Percentiles rank a stretch among this genome's conserved stretches.
Evolutionary conservation across 1,140 invertebrate genomes (phyloP).

Genomic region (Neuroterus valhalla): DNA sequence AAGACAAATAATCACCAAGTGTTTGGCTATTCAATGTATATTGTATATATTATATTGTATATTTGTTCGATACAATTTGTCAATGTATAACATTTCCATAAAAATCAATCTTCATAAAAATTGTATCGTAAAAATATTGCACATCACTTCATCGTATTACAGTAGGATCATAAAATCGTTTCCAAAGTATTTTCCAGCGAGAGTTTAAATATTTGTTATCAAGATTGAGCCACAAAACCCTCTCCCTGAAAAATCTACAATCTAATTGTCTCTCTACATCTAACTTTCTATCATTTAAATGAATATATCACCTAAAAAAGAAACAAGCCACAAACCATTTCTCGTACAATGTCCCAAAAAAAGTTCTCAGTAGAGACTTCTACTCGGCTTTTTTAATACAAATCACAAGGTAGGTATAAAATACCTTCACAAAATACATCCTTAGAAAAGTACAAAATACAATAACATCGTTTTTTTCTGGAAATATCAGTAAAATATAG

Average conservation of each 20-base stretch:
- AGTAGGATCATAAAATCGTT: constrained; percentile 38
- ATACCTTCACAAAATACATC: constrained; percentile 55
- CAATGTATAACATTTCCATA: constrained; percentile 60
- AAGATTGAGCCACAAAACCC: constrained; percentile 39
- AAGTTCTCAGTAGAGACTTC: background rate
- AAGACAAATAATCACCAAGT: constrained; percentile 41
- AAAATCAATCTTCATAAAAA: constrained; percentile 62
- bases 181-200: constrained; percentile 35
- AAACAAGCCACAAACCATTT: background rate
- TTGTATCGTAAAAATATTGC: constrained; percentile 65
- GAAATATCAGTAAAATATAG: constrained; percentile 53
- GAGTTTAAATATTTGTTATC: constrained; percentile 37
- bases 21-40: constrained; percentile 47
- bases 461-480: constrained; percentile 39
- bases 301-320: background rate
- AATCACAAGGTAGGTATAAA: constrained; percentile 44
- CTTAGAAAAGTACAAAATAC: constrained; percentile 68
- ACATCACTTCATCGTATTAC: constrained; percentile 55
- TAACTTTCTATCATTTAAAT: background rate
- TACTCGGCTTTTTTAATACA: constrained; percentile 41
- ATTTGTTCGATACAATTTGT: constrained; percentile 61
- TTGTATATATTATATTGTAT: constrained; percentile 57
- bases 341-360: background rate
- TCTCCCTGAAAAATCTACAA: constrained; percentile 32
- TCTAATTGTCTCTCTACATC: background rate